phyloP scores from a whole-genome alignment of 1,140 invertebrate genomes.

The Archivesica marissinica region DNA sequence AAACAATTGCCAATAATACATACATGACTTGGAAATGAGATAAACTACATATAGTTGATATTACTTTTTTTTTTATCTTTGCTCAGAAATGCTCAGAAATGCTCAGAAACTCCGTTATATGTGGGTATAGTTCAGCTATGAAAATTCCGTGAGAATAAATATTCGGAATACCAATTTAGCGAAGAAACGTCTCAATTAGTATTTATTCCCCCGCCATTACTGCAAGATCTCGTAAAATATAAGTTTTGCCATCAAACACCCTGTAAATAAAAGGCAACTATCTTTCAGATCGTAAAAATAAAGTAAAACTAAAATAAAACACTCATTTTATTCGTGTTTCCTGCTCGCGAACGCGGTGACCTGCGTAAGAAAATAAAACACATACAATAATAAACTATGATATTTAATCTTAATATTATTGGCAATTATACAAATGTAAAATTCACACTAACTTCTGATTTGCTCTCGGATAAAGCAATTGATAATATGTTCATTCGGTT shows the following conservation, averaged over 20 bases:
- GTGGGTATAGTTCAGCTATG: no score
- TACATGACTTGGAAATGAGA: no score
- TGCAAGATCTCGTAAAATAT: constrained; percentile 50
- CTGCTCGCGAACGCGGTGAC: constrained; percentile 42
- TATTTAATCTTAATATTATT: constrained; percentile 21
- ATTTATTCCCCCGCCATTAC: constrained; percentile 46
- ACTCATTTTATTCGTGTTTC: constrained; percentile 37
- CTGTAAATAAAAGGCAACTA: constrained; percentile 53
- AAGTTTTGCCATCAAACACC: constrained; percentile 46
- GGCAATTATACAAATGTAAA: constrained; percentile 58
- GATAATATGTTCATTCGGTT: constrained; percentile 35
- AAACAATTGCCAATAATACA: no score
- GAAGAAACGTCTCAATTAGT: constrained; percentile 55
- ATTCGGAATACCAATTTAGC: not conserved
- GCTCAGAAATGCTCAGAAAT: no score
- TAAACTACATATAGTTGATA: no score
- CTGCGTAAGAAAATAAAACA: constrained; percentile 7
- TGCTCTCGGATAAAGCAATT: not conserved
- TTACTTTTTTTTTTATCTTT: no score
- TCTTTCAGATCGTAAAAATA: constrained; percentile 35
- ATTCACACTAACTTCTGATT: constrained; percentile 41
- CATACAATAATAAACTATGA: constrained; percentile 11
- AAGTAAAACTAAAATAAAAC: constrained; percentile 63
- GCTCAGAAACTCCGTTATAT: no score
- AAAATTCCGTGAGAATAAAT: constrained; percentile 1